phyloP scores from a whole-genome alignment of 2,888 invertebrate species.

The Andrena chrysosceles region DNA sequence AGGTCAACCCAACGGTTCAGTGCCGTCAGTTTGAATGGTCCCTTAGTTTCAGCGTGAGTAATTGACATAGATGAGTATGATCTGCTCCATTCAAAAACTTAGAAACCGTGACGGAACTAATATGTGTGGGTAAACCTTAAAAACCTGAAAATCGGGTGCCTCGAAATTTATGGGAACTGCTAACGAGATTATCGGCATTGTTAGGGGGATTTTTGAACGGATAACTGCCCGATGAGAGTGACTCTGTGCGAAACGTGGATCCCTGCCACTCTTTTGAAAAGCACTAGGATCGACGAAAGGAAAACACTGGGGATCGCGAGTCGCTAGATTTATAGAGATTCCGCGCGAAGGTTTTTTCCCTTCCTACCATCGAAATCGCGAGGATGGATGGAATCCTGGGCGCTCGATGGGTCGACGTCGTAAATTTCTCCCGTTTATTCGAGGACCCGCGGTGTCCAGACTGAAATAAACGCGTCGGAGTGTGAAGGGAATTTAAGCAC shows the following conservation, averaged over 20 bases:
- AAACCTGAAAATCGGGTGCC: neutral
- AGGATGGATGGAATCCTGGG: neutral
- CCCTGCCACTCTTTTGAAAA: neutral
- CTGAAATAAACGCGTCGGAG: slow-evolving; percentile 1
- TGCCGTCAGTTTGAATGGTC: no score
- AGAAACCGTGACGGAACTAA: no score
- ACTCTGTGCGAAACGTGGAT: neutral
- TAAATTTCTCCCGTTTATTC: neutral
- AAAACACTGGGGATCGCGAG: neutral
- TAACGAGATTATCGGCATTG: slow-evolving; percentile 13
- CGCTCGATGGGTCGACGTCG: slow-evolving; percentile 4
- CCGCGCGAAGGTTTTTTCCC: neutral
- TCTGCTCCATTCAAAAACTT: no score
- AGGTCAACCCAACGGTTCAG: no score
- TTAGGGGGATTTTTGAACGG: neutral
- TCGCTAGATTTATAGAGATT: neutral
- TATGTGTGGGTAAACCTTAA: neutral
- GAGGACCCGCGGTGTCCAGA: neutral
- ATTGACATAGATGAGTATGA: no score
- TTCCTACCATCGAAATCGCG: neutral
- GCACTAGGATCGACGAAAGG: neutral
- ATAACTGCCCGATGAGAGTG: neutral
- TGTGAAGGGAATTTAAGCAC: neutral
- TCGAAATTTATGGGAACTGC: neutral
- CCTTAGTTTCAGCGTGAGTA: no score